Conservation (phyloP, 2,113 vertebrate genomes). For the Dascyllus trimaculatus region DNA sequence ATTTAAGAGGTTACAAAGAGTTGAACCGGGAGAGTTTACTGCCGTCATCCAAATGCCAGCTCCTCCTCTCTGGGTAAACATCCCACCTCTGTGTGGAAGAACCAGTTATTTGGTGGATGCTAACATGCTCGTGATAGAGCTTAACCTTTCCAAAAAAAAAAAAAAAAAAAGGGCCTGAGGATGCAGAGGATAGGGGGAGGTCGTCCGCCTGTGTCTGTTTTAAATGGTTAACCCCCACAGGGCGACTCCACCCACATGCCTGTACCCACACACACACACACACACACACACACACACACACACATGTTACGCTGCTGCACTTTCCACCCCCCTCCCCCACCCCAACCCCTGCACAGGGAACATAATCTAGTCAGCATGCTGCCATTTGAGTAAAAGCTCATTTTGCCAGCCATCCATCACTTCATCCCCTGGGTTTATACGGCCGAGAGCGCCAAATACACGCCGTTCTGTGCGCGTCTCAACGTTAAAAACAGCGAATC, state of each 20-base stretch:
- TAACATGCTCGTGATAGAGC: conserved; percentile 31
- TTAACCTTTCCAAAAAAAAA: no score
- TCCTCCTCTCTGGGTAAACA: conserved; percentile 59
- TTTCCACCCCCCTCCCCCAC: background rate
- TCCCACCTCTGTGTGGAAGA: conserved; percentile 45
- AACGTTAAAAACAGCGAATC: background rate
- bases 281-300: background rate
- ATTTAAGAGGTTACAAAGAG: conserved; percentile 1
- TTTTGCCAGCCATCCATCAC: conserved; percentile 45
- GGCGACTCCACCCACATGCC: conserved; percentile 39
- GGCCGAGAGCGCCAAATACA: conserved; percentile 2
- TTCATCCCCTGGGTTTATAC: background rate
- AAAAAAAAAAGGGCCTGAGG: conserved; percentile 40
- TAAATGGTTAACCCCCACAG: conserved; percentile 52
- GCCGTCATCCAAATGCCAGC: conserved; percentile 22
- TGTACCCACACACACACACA: conserved; percentile 7
- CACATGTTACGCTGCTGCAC: conserved; percentile 2
- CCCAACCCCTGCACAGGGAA: conserved; percentile 4
- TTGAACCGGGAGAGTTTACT: background rate
- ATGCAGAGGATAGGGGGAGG: background rate
- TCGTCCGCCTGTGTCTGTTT: conserved; percentile 46
- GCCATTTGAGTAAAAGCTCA: conserved; percentile 45
- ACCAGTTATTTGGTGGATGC: conserved; percentile 56
- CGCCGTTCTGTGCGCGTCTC: background rate
- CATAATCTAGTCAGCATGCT: conserved; percentile 15